Base-by-base conservation (phyloP, 2,888 invertebrate genomes). In the Sarcophaga subvicina region DNA sequence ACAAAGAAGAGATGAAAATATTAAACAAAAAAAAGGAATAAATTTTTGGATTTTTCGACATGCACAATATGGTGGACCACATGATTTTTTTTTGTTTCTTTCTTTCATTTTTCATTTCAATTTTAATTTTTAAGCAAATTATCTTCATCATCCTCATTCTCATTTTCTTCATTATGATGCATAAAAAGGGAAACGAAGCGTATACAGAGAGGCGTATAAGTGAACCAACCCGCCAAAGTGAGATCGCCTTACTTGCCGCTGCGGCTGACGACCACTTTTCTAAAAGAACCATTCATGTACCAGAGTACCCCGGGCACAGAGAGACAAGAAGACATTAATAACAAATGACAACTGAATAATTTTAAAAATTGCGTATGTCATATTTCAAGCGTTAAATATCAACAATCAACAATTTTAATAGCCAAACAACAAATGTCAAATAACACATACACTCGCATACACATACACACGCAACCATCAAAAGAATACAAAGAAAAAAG, bases 351-450 rank as follows among this genome's bases (percentile, higher is more conserved):
- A 89, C 88, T 89, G 89, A 88, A 88, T 88, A 88, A 88, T 88
- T 88, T 88, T 83, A 81, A 88, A 88, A 88, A 89, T 88, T 89
- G 88, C 88, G 86, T 88, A 88, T 88, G 89, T 87, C 88, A 88
- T 89, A 88, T 88, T 88, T 89, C 86, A 81, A 72, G 87, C 87
- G 84, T 89, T 83, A 85, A 87, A 89, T 88, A 87, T 88, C 87
- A 85, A 85, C 85, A 88, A 88, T 85, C 88, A 88, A 83, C 87
- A 88, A 85, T 85, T 88, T 87, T 81, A 87, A 81, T 82, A 80
- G 87, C 83, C 37, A 80, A 83, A 79, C 80, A 85, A 77, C 75
- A 85, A 87, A 80, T 66, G 79, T 79, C 76, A 77, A 71, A 77
- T 59, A 78, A 85, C 20, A 78, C 60, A 37, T 37, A 37, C 37